These are phyloP conservation scores for Notocelia uddmanniana DNA, from an alignment of 2,888 invertebrate genomes.

Conservation along the genomic window DNA sequence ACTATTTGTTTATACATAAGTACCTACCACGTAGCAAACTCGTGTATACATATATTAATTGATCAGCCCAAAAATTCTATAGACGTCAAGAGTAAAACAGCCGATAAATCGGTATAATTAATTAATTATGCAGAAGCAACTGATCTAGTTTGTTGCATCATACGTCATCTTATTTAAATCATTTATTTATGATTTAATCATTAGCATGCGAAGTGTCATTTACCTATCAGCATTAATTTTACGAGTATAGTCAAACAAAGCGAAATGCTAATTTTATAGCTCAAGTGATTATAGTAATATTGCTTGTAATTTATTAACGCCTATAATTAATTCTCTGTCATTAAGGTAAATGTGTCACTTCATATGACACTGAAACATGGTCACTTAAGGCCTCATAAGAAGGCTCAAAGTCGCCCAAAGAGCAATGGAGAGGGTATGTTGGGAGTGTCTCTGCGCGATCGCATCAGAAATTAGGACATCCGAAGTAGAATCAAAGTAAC, in stretches of 20 bases:
- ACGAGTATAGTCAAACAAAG: neutral
- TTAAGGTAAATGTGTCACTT: too few relatives aligned
- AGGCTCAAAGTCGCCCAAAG: too few relatives aligned
- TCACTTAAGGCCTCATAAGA: too few relatives aligned
- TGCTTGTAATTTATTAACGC: neutral
- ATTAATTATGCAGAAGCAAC: slow-evolving; percentile 25
- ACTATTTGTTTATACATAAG: too few relatives aligned
- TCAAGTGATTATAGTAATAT: neutral
- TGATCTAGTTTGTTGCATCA: slow-evolving; percentile 29
- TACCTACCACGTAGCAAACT: too few relatives aligned
- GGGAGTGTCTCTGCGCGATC: too few relatives aligned
- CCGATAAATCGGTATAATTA: neutral
- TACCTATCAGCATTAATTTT: neutral
- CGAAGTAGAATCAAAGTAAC: too few relatives aligned
- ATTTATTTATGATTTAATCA: neutral
- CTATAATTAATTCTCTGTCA: neutral
- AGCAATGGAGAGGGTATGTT: too few relatives aligned
- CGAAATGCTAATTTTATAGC: neutral
- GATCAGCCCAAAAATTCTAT: neutral
- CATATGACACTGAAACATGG: too few relatives aligned
- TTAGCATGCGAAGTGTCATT: neutral
- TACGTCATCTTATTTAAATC: slow-evolving; percentile 9
- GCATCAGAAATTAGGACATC: too few relatives aligned
- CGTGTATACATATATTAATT: too few relatives aligned
- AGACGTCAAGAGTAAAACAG: neutral